These are phyloP conservation scores for Meteorus cinctellus DNA, from an alignment of 2,888 invertebrate genomes.

Conservation along the genomic window DNA sequence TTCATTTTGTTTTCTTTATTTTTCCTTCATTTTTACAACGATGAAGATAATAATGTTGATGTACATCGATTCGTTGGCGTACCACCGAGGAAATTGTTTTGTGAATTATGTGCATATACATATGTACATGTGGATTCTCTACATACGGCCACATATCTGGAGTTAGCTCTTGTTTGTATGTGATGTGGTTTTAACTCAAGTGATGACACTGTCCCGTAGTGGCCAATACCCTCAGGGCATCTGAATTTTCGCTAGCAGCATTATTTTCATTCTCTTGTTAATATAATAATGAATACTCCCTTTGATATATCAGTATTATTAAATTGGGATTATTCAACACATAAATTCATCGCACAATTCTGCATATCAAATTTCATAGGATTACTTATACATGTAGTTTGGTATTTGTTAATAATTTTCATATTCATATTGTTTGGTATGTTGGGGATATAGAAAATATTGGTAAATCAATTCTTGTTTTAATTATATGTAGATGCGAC, in stretches of 20 bases:
- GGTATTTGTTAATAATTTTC: too few relatives aligned
- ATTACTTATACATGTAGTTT: background rate
- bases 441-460: too few relatives aligned
- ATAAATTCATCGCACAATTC: background rate
- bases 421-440: too few relatives aligned
- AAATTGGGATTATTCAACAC: background rate
- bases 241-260: slow-evolving; percentile 23
- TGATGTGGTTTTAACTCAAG: slow-evolving; percentile 36
- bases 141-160: background rate
- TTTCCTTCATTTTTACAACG: background rate
- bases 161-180: background rate
- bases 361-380: background rate
- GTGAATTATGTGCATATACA: background rate
- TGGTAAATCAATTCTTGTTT: too few relatives aligned
- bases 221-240: slow-evolving; percentile 2
- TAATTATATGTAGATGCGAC: too few relatives aligned
- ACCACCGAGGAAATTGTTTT: background rate
- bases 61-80: background rate
- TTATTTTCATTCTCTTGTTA: slow-evolving; percentile 12
- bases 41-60: background rate
- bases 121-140: background rate
- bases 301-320: background rate
- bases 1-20: background rate
- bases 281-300: background rate
- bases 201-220: slow-evolving; percentile 13